These are phyloP conservation scores for Elgaria multicarinata DNA, from an alignment of 2,113 vertebrate genomes.

Conservation along the genomic window DNA sequence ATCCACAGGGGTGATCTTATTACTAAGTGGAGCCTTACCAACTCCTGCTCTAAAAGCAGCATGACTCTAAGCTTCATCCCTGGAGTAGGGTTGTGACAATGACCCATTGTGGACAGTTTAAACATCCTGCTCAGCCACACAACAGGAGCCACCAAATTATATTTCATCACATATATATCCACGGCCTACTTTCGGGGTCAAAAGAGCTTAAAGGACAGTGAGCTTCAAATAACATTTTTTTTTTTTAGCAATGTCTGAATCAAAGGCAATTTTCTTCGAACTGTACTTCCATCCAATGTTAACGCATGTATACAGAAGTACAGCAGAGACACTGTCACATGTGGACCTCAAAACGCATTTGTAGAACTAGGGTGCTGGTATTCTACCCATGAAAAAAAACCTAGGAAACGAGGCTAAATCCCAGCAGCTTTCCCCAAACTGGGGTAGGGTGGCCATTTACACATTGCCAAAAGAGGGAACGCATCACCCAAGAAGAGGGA, in stretches of 20 bases:
- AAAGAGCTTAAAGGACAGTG: neutral
- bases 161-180: neutral
- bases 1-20: neutral
- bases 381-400: neutral
- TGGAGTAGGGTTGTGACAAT: neutral
- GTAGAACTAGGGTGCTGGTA: too few species aligned
- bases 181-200: fast-evolving
- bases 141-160: neutral
- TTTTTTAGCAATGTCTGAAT: neutral
- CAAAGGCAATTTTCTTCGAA: neutral
- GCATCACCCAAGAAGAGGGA: too few species aligned
- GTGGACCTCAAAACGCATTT: neutral
- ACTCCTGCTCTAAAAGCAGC: neutral
- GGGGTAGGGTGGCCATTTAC: too few species aligned
- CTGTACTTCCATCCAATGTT: neutral
- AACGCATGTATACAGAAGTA: too few species aligned
- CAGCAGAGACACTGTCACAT: neutral
- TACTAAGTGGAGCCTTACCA: neutral
- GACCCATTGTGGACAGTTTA: neutral
- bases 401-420: neutral
- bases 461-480: too few species aligned
- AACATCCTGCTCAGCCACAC: neutral
- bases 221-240: too few species aligned
- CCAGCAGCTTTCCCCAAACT: too few species aligned
- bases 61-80: neutral